Evolutionary conservation across 1,140 invertebrate genomes (phyloP), one percentile per base, ranked within the genome.

Genomic region (Yoshiicerus persimilis): DNA sequence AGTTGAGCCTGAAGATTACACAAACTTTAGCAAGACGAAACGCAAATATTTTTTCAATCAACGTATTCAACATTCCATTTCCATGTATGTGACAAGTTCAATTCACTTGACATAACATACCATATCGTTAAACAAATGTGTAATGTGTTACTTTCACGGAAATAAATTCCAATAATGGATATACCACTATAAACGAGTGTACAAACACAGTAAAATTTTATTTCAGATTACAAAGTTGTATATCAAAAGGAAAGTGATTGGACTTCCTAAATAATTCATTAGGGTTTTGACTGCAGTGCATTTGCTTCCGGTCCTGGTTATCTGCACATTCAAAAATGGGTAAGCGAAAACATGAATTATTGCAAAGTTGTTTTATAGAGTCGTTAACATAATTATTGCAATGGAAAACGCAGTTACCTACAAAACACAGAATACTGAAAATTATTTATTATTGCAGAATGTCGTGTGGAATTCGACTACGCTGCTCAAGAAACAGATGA

Each of bases 401-500:
- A n/a, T n/a, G n/a, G n/a, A n/a, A n/a, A n/a, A n/a, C n/a, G n/a
- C n/a, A n/a, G n/a, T n/a, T n/a, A n/a, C n/a, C n/a, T n/a, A n/a
- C n/a, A n/a, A n/a, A n/a, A n/a, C n/a, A n/a, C n/a, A n/a, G n/a
- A n/a, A n/a, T n/a, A n/a, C n/a, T n/a, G n/a, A 41, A 41, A 23
- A 25, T 64, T 70, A 16, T 70, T 70, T 80, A 23, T 38, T 16
- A n/a, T 88, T 88, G 39, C 39, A 90, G 90, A 90, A 80, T 87
- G 87, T 32, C 80, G 77, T 91, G 96, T 96, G 38, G 96, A 97
- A 92, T 96, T 95, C 92, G 95, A 96, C 91, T 97, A 97, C 91
- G 94, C 94, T 89, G 96, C 96, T 70, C 95, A 96, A 91, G 96
- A 97, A 92, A 92, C 94, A 3, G 96, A 97, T 92, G 96, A 99